phyloP scores from a whole-genome alignment of 2,888 invertebrate species.

The Quadroppia sp. region DNA sequence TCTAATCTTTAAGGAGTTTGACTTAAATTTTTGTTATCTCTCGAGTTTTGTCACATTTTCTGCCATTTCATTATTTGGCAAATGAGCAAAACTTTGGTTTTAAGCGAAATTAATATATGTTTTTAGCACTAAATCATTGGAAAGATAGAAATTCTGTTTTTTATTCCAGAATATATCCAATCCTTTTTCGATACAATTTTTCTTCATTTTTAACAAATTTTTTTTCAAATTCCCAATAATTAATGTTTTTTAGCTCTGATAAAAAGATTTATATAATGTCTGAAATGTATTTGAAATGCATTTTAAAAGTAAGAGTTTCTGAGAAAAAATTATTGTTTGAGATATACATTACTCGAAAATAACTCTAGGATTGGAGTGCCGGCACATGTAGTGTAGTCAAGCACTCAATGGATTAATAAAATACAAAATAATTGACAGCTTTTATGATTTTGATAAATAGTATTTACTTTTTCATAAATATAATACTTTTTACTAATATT shows the following conservation, averaged over 20 bases:
- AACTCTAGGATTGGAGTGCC: not conserved
- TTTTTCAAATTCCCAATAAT: not conserved
- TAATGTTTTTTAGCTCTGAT: not conserved
- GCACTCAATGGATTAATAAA: not conserved
- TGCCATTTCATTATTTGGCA: slow-evolving; percentile 15
- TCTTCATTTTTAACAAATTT: not conserved
- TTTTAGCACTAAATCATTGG: not conserved
- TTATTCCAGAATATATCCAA: not conserved
- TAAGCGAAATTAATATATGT: slow-evolving; percentile 4
- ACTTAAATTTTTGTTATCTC: not conserved
- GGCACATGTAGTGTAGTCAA: not conserved
- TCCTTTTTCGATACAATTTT: not conserved
- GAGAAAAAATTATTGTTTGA: not conserved
- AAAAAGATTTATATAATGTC: not conserved
- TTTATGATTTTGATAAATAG: not conserved
- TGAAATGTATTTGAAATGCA: not conserved
- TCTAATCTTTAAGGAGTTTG: not conserved
- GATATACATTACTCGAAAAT: not conserved
- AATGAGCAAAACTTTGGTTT: not conserved
- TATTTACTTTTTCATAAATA: not conserved
- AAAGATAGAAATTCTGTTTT: not conserved
- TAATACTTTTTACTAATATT: not conserved
- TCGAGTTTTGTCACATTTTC: not conserved
- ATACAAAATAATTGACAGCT: not conserved
- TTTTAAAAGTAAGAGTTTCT: not conserved